Evolutionary conservation across 2,888 invertebrate species (phyloP).

Genomic region (Drosophila demipolita): DNA sequence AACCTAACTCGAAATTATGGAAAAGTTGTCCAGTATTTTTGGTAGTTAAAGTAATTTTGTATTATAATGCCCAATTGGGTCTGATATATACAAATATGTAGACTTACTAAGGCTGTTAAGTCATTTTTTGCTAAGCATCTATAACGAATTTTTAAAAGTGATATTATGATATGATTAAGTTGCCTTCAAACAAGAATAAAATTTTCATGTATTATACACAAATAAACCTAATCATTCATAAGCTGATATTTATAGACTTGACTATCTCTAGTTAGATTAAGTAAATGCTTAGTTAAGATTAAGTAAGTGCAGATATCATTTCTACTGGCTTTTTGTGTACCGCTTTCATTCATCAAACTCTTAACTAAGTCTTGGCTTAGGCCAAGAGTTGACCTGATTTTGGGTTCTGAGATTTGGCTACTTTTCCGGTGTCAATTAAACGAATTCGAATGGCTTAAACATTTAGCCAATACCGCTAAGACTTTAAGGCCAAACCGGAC

Average conservation of each 20-base stretch:
- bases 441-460: constrained; percentile 46
- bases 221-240: not conserved
- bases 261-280: not conserved
- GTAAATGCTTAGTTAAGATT: not conserved
- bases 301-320: not conserved
- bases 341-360: constrained; percentile 47
- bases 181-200: not conserved
- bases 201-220: not conserved
- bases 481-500: constrained; percentile 41
- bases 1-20: not conserved
- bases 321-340: not conserved
- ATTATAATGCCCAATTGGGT: not conserved
- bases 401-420: constrained; percentile 11
- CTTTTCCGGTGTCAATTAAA: constrained; percentile 56
- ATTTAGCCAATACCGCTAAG: constrained; percentile 22
- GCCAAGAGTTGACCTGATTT: constrained; percentile 40
- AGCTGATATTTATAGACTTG: not conserved
- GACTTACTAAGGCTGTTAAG: not conserved
- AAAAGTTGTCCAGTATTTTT: not conserved
- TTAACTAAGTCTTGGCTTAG: constrained; percentile 19
- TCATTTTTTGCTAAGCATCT: not conserved
- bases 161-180: too few species aligned
- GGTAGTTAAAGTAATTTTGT: not conserved
- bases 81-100: not conserved
- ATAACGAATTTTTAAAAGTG: not conserved